Evolutionary conservation across 1,140 invertebrate species (phyloP), one percentile per base, ranked within the genome.

Genomic region (Phthorimaea operculella): DNA sequence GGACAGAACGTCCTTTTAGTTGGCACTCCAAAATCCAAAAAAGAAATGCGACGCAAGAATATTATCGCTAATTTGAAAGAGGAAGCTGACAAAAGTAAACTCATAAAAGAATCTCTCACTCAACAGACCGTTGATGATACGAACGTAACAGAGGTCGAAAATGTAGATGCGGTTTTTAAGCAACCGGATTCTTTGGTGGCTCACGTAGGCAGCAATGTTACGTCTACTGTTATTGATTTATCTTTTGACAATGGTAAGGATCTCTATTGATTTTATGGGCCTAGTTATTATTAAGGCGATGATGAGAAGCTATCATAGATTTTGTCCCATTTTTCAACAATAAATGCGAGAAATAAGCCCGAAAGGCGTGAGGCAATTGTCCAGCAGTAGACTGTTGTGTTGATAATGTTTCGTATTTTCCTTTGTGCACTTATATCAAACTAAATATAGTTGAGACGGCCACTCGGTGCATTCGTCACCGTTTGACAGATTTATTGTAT

Each of bases 101-200:
- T 39, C 3, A 39, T 39, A 39, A n/a, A 39, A 39, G 36, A 39
- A 39, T 2, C 10, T 39, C 1, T 5, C 10, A 2, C 36, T 39
- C 36, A 39, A 39, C 3, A 39, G 21, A 28, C n/a, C n/a, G n/a
- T 28, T 28, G 21, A 28, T 28, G 21, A 28, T 28, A 28, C 21
- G 21, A 28, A 28, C 21, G 21, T 28, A 6, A 28, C 21, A 4
- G 21, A 28, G 21, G 21, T 28, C 21, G 21, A 4, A 28, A 6
- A 28, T 6, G 36, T 2, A 5, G n/a, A n/a, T 39, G n/a, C 36
- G 36, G n/a, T 12, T n/a, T 39, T 39, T n/a, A 47, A 47, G 10
- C 11, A 62, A 14, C 56, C 59, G 1, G 58, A 67, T 62, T 75
- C 76, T 7, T 58, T 76, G 62, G 34, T 57, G 11, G 70, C 68